These are phyloP conservation scores for Diachrysia chrysitis DNA, from an alignment of 2,888 invertebrate genomes.

Conservation along the genomic window DNA sequence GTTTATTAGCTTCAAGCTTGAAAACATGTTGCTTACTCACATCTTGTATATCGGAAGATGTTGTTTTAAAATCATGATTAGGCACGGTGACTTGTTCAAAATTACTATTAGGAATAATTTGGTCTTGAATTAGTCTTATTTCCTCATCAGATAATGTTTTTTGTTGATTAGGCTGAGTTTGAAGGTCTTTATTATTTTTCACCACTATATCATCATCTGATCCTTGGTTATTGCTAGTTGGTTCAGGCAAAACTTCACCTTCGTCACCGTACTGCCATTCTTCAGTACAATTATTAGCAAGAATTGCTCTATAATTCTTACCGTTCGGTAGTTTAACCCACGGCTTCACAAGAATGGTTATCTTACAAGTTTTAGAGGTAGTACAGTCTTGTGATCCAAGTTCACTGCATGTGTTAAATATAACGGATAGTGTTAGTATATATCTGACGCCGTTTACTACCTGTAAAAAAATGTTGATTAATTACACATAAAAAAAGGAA, in stretches of 20 bases:
- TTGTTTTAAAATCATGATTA: conserved; percentile 30
- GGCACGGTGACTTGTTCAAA: conserved; percentile 38
- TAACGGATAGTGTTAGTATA: conserved; percentile 86
- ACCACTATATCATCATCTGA: conserved; percentile 76
- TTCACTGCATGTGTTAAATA: conserved; percentile 81
- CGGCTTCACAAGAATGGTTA: conserved; percentile 91
- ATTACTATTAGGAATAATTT: conserved; percentile 77
- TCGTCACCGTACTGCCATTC: conserved; percentile 86
- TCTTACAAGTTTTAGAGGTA: conserved; percentile 86
- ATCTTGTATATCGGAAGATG: conserved; percentile 40
- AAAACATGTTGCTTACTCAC: conserved; percentile 57
- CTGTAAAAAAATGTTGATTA: conserved; percentile 72
- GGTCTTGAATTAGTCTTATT: conserved; percentile 78
- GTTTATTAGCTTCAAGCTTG: conserved; percentile 59
- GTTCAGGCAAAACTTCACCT: conserved; percentile 70
- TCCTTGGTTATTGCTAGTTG: conserved; percentile 50
- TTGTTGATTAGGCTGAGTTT: conserved; percentile 69
- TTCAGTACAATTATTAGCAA: conserved; percentile 91
- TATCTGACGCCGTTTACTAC: conserved; percentile 90
- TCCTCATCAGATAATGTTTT: conserved; percentile 73
- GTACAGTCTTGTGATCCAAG: conserved; percentile 68
- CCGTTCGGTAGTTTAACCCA: conserved; percentile 90
- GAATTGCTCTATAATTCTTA: conserved; percentile 89
- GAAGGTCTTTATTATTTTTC: conserved; percentile 70
- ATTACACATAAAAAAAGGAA: neutral